Conservation (phyloP, 2,888 invertebrate species). For the Rugalucina vietnamica region DNA sequence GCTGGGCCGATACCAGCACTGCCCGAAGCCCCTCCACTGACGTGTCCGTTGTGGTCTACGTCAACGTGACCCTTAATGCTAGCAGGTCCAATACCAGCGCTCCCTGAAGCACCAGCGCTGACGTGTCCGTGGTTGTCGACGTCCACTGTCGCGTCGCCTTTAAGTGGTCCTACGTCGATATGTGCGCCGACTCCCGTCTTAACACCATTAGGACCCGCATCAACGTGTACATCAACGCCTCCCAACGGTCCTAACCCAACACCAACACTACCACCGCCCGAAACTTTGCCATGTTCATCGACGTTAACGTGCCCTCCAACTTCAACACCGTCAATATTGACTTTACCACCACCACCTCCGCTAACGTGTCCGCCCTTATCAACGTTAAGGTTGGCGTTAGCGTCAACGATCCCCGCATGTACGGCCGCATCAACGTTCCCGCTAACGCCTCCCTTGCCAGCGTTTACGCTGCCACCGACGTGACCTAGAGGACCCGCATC, state of each 20-base stretch:
- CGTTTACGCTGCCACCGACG: conserved; percentile 30
- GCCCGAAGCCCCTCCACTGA: conserved; percentile 41
- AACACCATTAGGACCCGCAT: conserved; percentile 44
- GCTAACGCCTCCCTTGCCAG: conserved; percentile 36
- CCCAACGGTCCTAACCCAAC: conserved; percentile 50
- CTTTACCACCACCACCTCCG: conserved; percentile 51
- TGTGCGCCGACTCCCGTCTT: conserved; percentile 51
- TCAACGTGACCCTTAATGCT: conserved; percentile 40
- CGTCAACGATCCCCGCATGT: conserved; percentile 47
- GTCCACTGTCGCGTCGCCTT: conserved; percentile 36
- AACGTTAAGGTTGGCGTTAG: conserved; percentile 44
- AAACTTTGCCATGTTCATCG: conserved; percentile 46
- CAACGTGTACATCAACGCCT: conserved; percentile 42
- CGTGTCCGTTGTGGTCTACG: conserved; percentile 50
- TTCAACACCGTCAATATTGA: conserved; percentile 55
- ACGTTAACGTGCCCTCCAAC: conserved; percentile 58
- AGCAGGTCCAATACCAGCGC: conserved; percentile 41
- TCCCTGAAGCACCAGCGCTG: conserved; percentile 46
- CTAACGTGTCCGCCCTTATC: conserved; percentile 49
- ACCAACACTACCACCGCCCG: conserved; percentile 54
- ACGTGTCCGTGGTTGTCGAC: conserved; percentile 58
- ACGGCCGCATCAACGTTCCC: conserved; percentile 44
- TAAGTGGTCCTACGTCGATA: conserved; percentile 42
- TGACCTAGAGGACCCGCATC: conserved; percentile 40
- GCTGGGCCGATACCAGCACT: conserved; percentile 45